Evolutionary conservation across 2,888 invertebrate genomes (phyloP).

Genomic region (Fabriciana adippe): DNA sequence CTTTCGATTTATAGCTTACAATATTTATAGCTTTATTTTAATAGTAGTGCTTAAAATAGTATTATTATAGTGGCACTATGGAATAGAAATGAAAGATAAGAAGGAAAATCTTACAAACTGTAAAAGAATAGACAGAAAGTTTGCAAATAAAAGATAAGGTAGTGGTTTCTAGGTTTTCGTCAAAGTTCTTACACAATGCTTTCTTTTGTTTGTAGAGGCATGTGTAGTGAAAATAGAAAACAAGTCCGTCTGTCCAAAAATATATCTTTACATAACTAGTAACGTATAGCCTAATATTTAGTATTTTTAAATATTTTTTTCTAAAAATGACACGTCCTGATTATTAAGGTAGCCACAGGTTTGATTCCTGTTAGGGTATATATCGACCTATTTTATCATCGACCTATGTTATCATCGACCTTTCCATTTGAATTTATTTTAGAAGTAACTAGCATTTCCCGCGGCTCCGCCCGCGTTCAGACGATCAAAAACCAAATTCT

Average conservation of each 20-base stretch:
- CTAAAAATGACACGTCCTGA: no score
- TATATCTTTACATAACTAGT: not conserved
- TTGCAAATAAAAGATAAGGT: slow-evolving; percentile 26
- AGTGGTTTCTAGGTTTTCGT: slow-evolving; percentile 14
- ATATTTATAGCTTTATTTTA: not conserved
- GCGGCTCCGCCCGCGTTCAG: no score
- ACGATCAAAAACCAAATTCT: no score
- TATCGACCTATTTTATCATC: no score
- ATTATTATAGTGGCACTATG: not conserved
- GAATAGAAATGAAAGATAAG: not conserved
- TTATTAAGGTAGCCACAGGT: no score
- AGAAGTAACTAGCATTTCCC: no score
- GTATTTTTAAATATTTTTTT: not conserved
- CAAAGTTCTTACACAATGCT: slow-evolving; percentile 19
- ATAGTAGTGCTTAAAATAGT: not conserved
- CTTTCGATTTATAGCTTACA: no score
- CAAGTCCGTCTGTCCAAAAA: not conserved
- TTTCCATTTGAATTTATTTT: no score
- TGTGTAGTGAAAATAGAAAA: slow-evolving; percentile 9
- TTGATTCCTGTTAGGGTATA: no score
- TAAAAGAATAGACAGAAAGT: slow-evolving; percentile 1
- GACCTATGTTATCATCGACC: no score
- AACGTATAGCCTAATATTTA: not conserved
- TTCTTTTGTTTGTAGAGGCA: slow-evolving; percentile 21
- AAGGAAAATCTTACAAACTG: not conserved